Evolutionary conservation across 2,888 invertebrate genomes (phyloP), one percentile per base, ranked within the genome.

Genomic region (Synanthedon vespiformis): DNA sequence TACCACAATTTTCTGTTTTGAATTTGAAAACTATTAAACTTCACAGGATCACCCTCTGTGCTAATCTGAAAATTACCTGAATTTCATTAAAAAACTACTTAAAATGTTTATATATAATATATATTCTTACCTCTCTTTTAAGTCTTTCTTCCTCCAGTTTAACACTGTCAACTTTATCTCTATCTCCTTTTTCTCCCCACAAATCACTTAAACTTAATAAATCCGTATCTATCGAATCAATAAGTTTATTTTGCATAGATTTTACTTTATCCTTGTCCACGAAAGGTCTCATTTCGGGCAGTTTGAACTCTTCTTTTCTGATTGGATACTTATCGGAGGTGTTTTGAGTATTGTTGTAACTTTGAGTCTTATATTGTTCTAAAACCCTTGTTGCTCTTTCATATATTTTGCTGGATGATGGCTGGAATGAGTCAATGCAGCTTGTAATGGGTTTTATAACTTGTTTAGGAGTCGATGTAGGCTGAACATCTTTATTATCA

Each of bases 121-220:
- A n/a, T n/a, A n/a, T n/a, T n/a, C 80, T 74, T 83, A 94, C 94
- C 87, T 94, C 92, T 66, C 95, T 86, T 55, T 94, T 89, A 44
- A 93, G 80, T 66, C 91, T 91, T 70, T 95, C 95, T 72, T 95
- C 95, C 68, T 94, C 92, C 2, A 94, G 74, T 65, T 90, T 91
- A 40, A 80, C 69, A 54, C 62, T 64, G 41, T 71, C 65, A 2
- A 73, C 62, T 52, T 75, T 80, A 2, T 85, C 84, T 56, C 70
- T 74, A 54, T 72, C 83, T 54, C 69, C 76, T 58, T 67, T 88
- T 63, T 72, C 86, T 56, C 89, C 90, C 93, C 92, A 93, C 52
- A 93, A 80, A 63, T 92, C 91, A 48, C 91, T 89, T 55, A 93
- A 83, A 62, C 92, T 88, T 56, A 88, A 65, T 56, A 88, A 61